Percentiles rank a stretch among this genome's conserved stretches.
Evolutionary conservation across 2,888 invertebrate species (phyloP).

Genomic region (Andrena dorsata): DNA sequence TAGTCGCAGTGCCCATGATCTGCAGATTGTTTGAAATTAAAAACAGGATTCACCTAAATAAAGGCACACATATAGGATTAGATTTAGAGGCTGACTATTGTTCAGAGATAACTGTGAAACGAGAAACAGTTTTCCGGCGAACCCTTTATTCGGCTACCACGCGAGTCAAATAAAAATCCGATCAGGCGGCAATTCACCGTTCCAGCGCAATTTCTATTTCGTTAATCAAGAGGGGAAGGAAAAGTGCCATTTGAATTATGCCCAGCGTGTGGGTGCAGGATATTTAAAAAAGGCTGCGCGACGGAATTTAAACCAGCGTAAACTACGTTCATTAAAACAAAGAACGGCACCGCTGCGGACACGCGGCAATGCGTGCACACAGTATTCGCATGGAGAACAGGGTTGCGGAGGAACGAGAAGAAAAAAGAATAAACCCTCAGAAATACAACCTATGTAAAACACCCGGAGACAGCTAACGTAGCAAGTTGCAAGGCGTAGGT

Average conservation of each 20-base stretch:
- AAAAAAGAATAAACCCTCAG: conserved; percentile 56
- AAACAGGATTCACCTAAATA: no score
- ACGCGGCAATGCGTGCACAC: conserved; percentile 62
- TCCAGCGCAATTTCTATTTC: conserved; percentile 30
- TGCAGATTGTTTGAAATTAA: no score
- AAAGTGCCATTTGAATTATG: conserved; percentile 54
- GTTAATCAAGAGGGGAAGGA: conserved; percentile 42
- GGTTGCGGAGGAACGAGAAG: neutral
- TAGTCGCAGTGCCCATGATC: no score
- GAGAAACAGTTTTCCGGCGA: neutral
- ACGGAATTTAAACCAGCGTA: conserved; percentile 61
- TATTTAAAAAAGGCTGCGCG: conserved; percentile 60
- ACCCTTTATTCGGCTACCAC: neutral
- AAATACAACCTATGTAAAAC: conserved; percentile 62
- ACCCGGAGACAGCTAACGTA: conserved; percentile 49
- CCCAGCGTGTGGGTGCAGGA: conserved; percentile 35
- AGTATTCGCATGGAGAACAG: conserved; percentile 32
- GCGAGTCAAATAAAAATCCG: neutral
- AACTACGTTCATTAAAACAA: conserved; percentile 65
- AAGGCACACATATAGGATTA: no score
- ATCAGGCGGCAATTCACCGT: conserved; percentile 11
- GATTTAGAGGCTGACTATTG: no score
- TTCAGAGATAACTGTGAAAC: no score
- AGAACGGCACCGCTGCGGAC: conserved; percentile 60
- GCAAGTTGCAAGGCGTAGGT: conserved; percentile 38